These are phyloP conservation scores for Dipodomys spectabilis DNA, from an alignment of 2,113 vertebrate genomes.

Conservation along the genomic window DNA sequence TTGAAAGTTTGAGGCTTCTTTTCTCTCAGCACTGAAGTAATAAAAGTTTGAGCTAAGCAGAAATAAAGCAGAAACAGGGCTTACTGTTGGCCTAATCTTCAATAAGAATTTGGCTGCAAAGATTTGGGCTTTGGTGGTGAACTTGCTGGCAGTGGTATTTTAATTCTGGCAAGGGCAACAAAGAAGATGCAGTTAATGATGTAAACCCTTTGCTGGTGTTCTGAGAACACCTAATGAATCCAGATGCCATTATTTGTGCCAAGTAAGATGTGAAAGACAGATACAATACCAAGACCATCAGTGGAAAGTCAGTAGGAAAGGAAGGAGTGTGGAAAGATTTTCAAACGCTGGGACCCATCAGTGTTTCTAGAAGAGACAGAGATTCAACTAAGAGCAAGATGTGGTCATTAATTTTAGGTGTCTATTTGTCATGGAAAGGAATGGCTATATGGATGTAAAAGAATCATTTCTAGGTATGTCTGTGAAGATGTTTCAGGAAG, in stretches of 20 bases:
- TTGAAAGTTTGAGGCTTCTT: constrained; percentile 52
- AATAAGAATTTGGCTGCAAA: constrained; percentile 48
- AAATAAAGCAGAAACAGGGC: constrained; percentile 53
- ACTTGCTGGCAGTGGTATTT: constrained; percentile 29
- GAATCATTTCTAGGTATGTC: background rate
- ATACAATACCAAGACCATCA: background rate
- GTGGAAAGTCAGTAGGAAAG: background rate
- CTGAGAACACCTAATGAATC: background rate
- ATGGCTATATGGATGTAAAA: background rate
- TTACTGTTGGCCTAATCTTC: constrained; percentile 39
- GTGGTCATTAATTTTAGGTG: background rate
- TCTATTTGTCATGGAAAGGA: background rate
- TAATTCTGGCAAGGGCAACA: constrained; percentile 27
- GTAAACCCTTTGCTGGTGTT: background rate
- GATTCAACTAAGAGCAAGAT: background rate
- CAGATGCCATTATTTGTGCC: background rate
- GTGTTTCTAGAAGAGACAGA: background rate
- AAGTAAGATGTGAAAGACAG: background rate
- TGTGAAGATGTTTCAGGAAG: background rate
- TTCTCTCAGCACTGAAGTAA: background rate
- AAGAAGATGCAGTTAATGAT: constrained; percentile 7
- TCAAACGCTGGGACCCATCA: background rate
- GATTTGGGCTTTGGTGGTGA: background rate
- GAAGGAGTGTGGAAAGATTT: background rate
- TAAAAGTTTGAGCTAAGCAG: constrained; percentile 47